phyloP scores from a whole-genome alignment of 2,797 vertebrate species.

The Gallinago solitaria region DNA sequence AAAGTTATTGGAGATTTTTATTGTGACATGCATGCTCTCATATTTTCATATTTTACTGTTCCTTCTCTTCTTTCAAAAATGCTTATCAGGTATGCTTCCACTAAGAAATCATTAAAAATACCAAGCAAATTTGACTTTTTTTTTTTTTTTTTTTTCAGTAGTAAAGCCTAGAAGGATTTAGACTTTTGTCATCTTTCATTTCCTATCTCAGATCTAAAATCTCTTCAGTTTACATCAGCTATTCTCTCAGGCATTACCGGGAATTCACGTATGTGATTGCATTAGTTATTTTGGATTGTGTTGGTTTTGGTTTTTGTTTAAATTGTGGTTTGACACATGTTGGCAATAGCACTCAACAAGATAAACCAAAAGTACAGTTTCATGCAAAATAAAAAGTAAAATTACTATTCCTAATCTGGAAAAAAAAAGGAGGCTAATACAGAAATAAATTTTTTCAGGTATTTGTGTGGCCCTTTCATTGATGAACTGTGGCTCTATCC shows the following conservation, averaged over 20 bases:
- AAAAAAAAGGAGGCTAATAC: neutral
- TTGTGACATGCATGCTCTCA: neutral
- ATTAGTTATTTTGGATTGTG: neutral
- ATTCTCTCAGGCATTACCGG: neutral
- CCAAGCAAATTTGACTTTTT: neutral
- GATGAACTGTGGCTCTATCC: neutral
- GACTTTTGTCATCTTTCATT: neutral
- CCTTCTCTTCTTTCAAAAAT: slow-evolving; percentile 8
- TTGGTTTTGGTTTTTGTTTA: neutral
- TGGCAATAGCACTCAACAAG: neutral
- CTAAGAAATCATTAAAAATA: slow-evolving; percentile 7
- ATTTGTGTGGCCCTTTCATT: neutral
- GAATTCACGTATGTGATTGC: neutral
- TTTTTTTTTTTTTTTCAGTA: neutral
- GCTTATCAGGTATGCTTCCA: neutral
- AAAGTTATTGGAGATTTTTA: neutral
- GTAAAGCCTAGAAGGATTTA: neutral
- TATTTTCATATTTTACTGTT: neutral
- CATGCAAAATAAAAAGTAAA: neutral
- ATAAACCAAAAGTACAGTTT: neutral
- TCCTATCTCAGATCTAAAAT: neutral
- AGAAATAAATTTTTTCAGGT: neutral
- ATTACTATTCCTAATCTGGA: neutral
- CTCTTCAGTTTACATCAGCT: neutral
- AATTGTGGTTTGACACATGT: neutral